Conservation (phyloP, 2,888 invertebrate species). For the Agrochola circellaris region DNA sequence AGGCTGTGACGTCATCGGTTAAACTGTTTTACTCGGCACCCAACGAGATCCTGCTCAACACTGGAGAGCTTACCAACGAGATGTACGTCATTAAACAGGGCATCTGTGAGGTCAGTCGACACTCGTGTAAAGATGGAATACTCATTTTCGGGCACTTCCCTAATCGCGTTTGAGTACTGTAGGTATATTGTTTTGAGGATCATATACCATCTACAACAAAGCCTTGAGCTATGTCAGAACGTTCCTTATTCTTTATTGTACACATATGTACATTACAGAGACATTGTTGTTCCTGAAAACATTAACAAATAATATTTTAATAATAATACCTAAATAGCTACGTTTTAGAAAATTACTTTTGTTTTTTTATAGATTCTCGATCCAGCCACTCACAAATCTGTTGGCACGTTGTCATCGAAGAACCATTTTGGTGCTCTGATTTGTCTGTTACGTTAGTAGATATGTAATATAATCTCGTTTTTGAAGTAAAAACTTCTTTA, state of each 20-base stretch:
- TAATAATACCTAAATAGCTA: neutral
- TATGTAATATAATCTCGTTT: neutral
- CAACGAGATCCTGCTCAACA: slow-evolving; percentile 83
- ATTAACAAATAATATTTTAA: neutral
- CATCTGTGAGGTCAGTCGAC: slow-evolving; percentile 79
- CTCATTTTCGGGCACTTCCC: neutral
- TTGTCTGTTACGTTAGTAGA: slow-evolving; percentile 81
- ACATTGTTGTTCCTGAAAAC: neutral
- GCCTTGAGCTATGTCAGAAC: neutral
- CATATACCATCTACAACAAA: neutral
- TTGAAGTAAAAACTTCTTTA: neutral
- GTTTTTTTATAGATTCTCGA: slow-evolving; percentile 70
- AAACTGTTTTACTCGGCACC: slow-evolving; percentile 82
- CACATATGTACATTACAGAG: neutral
- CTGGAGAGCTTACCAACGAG: slow-evolving; percentile 84
- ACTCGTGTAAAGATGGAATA: neutral
- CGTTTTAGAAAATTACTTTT: neutral
- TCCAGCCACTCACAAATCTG: slow-evolving; percentile 73
- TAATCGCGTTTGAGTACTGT: neutral
- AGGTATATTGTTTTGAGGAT: neutral
- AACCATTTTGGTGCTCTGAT: slow-evolving; percentile 80
- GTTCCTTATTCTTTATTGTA: neutral
- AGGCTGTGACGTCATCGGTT: slow-evolving; percentile 76
- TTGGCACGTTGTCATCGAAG: slow-evolving; percentile 71
- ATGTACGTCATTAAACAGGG: slow-evolving; percentile 83